phyloP scores from a whole-genome alignment of 2,797 vertebrate species.

The Leptodactylus fallax region DNA sequence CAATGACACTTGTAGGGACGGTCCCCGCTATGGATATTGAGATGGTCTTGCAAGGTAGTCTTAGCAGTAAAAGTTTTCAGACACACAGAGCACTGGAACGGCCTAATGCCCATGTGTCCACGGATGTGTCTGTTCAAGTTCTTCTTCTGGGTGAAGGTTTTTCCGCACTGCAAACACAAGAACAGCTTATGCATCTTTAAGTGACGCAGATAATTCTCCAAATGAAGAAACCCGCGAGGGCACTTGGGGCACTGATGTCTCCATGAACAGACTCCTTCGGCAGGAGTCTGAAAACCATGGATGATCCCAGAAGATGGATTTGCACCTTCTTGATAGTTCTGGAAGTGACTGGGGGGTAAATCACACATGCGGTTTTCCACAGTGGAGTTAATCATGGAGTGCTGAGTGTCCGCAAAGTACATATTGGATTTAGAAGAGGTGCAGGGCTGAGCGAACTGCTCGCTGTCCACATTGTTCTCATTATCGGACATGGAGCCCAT shows the following conservation, averaged over 20 bases:
- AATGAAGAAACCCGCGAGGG: constrained; percentile 78
- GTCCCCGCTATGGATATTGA: constrained; percentile 82
- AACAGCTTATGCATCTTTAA: constrained; percentile 83
- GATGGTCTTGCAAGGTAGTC: constrained; percentile 80
- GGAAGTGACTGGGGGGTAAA: constrained; percentile 70
- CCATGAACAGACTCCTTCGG: constrained; percentile 72
- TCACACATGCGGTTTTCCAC: constrained; percentile 78
- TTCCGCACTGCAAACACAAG: constrained; percentile 81
- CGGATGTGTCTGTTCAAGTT: constrained; percentile 82
- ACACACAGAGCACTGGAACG: constrained; percentile 81
- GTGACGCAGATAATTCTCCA: constrained; percentile 81
- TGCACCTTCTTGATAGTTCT: constrained; percentile 72
- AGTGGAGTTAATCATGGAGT: constrained; percentile 80
- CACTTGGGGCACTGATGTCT: constrained; percentile 80
- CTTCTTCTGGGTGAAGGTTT: constrained; percentile 82
- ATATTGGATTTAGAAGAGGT: constrained; percentile 78
- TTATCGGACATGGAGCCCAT: constrained; percentile 74
- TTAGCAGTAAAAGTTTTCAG: constrained; percentile 83
- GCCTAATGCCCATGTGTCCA: constrained; percentile 82
- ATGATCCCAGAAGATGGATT: constrained; percentile 57
- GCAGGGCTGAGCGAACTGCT: constrained; percentile 78
- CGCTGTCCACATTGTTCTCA: constrained; percentile 67
- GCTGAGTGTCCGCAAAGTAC: constrained; percentile 80
- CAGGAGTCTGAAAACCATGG: constrained; percentile 70
- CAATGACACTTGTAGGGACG: constrained; percentile 82